Evolutionary conservation across 2,888 invertebrate species (phyloP).

Genomic region (Callosobruchus maculatus): DNA sequence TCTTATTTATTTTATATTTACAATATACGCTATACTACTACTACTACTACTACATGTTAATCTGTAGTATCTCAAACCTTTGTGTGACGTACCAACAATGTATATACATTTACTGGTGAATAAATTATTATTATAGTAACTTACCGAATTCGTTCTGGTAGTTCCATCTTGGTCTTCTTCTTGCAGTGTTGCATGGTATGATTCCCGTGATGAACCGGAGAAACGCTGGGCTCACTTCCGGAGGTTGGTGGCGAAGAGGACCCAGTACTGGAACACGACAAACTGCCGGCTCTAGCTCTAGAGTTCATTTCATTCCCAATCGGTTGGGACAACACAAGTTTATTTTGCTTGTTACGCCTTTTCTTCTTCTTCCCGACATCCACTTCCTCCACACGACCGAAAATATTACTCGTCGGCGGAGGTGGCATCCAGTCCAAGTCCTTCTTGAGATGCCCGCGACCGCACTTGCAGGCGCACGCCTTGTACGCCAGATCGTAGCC

Average conservation of each 20-base stretch:
- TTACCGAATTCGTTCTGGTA: conserved; percentile 78
- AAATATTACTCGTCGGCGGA: conserved; percentile 52
- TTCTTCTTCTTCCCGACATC: conserved; percentile 54
- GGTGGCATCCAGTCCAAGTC: conserved; percentile 89
- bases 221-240: conserved; percentile 71
- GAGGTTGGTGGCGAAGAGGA: conserved; percentile 77
- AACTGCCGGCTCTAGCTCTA: conserved; percentile 69
- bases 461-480: conserved; percentile 91
- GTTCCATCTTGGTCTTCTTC: conserved; percentile 67
- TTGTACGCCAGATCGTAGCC: conserved; percentile 95
- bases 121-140: conserved; percentile 31
- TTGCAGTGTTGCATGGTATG: conserved; percentile 55
- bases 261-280: conserved; percentile 70
- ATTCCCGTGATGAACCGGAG: conserved; percentile 58
- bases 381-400: conserved; percentile 54
- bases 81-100: no score
- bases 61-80: no score
- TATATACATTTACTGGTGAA: no score
- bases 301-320: conserved; percentile 47
- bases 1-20: no score
- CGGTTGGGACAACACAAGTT: conserved; percentile 55
- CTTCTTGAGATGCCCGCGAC: conserved; percentile 88
- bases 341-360: conserved; percentile 61
- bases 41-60: no score
- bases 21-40: no score